These are phyloP conservation scores for Sycophila texana DNA, from an alignment of 2,888 invertebrate species.

Conservation along the genomic window DNA sequence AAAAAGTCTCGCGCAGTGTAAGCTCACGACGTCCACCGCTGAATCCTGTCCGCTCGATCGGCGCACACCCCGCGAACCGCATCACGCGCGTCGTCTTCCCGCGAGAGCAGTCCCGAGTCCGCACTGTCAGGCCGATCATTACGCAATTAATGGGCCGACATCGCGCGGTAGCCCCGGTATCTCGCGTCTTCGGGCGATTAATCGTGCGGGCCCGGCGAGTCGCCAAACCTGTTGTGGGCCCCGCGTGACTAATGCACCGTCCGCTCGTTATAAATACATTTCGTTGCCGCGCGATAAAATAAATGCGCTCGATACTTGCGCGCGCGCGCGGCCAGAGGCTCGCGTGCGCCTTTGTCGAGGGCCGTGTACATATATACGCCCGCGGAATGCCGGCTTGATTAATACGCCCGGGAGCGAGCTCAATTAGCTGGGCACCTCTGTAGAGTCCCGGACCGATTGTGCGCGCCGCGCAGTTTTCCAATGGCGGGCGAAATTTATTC, in stretches of 20 bases:
- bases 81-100: background rate
- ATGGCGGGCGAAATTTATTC: too few species aligned
- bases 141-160: conserved; percentile 62
- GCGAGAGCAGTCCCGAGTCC: background rate
- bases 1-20: too few species aligned
- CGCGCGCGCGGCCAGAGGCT: too few species aligned
- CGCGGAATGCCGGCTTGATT: too few species aligned
- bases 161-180: conserved; percentile 40
- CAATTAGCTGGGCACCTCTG: too few species aligned
- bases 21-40: background rate
- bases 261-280: conserved; percentile 45
- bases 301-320: background rate
- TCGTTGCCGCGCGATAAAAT: conserved; percentile 18
- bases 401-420: too few species aligned
- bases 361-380: too few species aligned
- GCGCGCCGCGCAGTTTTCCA: too few species aligned
- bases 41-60: background rate
- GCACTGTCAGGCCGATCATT: conserved; percentile 59
- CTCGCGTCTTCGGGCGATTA: conserved; percentile 56
- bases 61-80: background rate
- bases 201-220: conserved; percentile 58
- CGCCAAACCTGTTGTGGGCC: conserved; percentile 59
- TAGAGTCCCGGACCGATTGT: too few species aligned
- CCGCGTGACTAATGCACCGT: conserved; percentile 45
- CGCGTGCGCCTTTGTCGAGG: too few species aligned